Evolutionary conservation across 2,113 vertebrate species (phyloP).

Genomic region (Burhinus bistriatus): DNA sequence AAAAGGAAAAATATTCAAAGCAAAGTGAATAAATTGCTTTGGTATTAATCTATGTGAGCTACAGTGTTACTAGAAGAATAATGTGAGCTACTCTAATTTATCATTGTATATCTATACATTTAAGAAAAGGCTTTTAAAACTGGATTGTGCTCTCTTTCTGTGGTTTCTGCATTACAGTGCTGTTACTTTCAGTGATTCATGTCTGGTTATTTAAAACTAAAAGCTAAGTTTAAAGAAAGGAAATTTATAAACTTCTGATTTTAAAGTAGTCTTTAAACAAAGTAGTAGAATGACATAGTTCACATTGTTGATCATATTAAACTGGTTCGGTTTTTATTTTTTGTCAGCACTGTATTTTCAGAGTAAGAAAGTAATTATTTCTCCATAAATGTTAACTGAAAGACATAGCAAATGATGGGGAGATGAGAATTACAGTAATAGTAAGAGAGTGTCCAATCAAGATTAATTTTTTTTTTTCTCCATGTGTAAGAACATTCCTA

Average conservation of each 20-base stretch:
- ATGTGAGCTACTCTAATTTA: background rate
- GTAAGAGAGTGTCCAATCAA: background rate
- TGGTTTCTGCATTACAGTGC: background rate
- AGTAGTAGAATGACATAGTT: background rate
- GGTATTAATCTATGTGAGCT: background rate
- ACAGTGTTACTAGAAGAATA: background rate
- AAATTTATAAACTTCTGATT: background rate
- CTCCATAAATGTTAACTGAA: background rate
- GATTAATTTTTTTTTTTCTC: background rate
- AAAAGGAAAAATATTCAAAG: background rate
- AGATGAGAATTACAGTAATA: background rate
- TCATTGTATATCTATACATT: background rate
- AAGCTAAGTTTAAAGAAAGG: background rate
- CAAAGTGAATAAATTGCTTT: background rate
- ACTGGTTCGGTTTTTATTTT: background rate
- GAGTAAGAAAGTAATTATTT: background rate
- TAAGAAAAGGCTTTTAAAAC: slow-evolving; percentile 10
- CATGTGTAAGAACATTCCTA: background rate
- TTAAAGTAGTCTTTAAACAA: slow-evolving; percentile 12
- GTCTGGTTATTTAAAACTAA: slow-evolving; percentile 8
- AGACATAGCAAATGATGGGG: background rate
- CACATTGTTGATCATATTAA: background rate
- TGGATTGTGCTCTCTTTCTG: background rate
- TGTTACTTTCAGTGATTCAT: slow-evolving; percentile 1
- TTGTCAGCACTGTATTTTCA: background rate